Base-by-base conservation (phyloP, 2,113 vertebrate species). In the Marcusenius ussheri region DNA sequence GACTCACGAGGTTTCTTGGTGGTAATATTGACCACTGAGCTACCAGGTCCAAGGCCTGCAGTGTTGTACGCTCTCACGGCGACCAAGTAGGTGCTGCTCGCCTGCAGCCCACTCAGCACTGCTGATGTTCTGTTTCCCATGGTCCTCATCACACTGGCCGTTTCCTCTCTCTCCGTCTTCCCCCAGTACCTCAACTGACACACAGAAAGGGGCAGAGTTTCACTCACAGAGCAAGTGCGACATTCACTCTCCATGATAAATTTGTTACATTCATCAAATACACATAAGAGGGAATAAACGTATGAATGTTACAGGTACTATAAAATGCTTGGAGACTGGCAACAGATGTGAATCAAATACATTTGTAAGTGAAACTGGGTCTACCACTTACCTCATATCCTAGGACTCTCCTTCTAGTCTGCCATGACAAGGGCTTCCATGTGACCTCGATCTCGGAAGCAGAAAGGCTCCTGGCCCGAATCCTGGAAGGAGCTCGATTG, bases 1-100 rank as follows among this genome's bases (percentile, higher is more conserved):
- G 50, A 93, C 97, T 96, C 93, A 98, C 98, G 98, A 56, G 98
- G 98, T 88, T 99, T 99, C 88, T 96, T 98, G 94, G 98, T 99
- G 46, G 97, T 98, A 86, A 98, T 95, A 0, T 98, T 98, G 93
- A 97, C 96, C 0, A 94, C 91, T 0, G 93, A 83, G 56, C 98
- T 98, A 90, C 97, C 93, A 21, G 98, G 98, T 21, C 98, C 98
- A 0, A 96, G 95, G 42, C 98, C 98, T 0, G 98, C 98, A 0
- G 97, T 97, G 94, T 99, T 99, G 91, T 98, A 99, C 0, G 98
- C 98, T 83, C 96, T 96, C 90, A 99, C 97, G 0, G 97, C 96
- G 91, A 99, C 90, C 90, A 97, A 97, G 77, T 99, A 99, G 0
- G 96, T 92, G 0, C 91, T 96, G 19, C 97, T 98, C 91, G 97